Evolutionary conservation across 2,888 invertebrate genomes (phyloP), one percentile per base, ranked within the genome.

Genomic region (Cetonia aurata): DNA sequence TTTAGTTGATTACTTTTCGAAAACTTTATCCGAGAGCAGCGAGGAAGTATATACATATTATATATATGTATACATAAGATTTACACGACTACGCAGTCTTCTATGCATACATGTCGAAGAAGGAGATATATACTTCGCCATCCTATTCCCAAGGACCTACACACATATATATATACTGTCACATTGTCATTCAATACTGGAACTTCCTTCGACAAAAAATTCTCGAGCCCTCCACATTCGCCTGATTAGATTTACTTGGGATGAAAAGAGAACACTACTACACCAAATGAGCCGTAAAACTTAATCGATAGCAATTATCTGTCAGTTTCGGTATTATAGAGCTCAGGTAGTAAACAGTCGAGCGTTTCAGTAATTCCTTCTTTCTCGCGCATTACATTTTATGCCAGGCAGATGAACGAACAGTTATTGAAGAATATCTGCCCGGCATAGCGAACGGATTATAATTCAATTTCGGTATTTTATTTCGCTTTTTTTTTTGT

Each of bases 1-100:
- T 69, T 69, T 69, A 69, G 52, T 69, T 60, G 60, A 69, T 69
- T 69, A 69, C 60, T 69, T 69, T 69, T 60, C 52, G 69, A 60
- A 69, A 69, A 67, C 25, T 67, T 67, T n/a, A 65, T 33, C 17
- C 62, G 44, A 46, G 9, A 44, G 19, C 31, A 25, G 25, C 0
- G 12, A n/a, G 19, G 46, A 10, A 31, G n/a, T 33, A 13, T 33
- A 55, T 55, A 33, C 6, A 8, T 10, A n/a, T n/a, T n/a, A 25
- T 25, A 25, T 4, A 25, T 13, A n/a, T 37, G 37, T 37, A 37
- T 37, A 37, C 37, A 37, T 37, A 37, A 52, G 12, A 19, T 19
- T 25, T 44, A 46, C 60, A 60, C 8, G 8, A 1, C 8, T 37
- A 37, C 60, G 46, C 60, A 46, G 25, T 13, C 46, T 46, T 13